Percentiles rank a stretch among this genome's conserved stretches.
Evolutionary conservation across 2,113 vertebrate species (phyloP).

Genomic region (Podarcis cretensis): DNA sequence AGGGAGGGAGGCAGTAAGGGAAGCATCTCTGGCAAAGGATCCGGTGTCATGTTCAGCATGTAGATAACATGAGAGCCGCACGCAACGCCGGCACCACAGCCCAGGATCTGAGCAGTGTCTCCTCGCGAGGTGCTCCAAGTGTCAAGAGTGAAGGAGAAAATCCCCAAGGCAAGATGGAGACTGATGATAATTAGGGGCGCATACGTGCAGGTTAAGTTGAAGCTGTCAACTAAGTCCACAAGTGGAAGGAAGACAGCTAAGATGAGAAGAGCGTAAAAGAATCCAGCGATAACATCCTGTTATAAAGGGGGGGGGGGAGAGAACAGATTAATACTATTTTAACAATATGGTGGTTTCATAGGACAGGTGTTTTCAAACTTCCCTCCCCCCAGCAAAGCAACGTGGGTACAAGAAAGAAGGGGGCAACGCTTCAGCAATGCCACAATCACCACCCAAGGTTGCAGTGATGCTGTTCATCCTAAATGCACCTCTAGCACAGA

Average conservation of each 20-base stretch:
- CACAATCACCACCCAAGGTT: neutral
- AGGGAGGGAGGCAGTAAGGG: slow-evolving; percentile 79
- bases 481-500: neutral
- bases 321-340: slow-evolving; percentile 28
- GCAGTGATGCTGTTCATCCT: too few relatives aligned
- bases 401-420: neutral
- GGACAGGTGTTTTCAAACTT: neutral
- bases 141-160: slow-evolving; percentile 96
- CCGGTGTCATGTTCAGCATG: slow-evolving; percentile 80
- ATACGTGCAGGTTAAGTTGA: slow-evolving; percentile 86
- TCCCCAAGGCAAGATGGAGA: slow-evolving; percentile 87
- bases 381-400: slow-evolving; percentile 1
- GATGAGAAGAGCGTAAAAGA: slow-evolving; percentile 90
- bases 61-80: slow-evolving; percentile 87
- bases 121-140: slow-evolving; percentile 97
- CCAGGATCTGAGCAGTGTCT: slow-evolving; percentile 95
- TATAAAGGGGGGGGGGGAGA: slow-evolving; percentile 47
- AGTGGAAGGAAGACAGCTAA: slow-evolving; percentile 86
- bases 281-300: slow-evolving; percentile 92
- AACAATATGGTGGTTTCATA: neutral
- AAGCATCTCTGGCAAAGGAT: slow-evolving; percentile 76
- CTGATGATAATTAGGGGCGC: slow-evolving; percentile 88
- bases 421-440: neutral
- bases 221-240: slow-evolving; percentile 88
- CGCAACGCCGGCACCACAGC: slow-evolving; percentile 91